These are phyloP conservation scores for Leptonema lineaticorne DNA, from an alignment of 1,140 invertebrate genomes.

Conservation along the genomic window DNA sequence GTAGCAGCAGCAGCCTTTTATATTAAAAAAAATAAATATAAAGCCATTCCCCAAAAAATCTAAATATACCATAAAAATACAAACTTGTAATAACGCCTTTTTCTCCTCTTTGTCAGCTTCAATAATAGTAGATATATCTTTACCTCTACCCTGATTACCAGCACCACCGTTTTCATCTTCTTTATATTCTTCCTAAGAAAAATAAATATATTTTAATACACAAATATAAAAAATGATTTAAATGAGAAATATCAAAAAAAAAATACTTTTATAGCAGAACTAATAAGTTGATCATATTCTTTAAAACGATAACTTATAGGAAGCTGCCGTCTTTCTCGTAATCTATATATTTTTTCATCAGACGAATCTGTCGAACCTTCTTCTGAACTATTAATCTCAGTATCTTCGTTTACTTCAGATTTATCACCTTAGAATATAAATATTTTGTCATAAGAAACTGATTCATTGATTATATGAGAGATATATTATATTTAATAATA, in stretches of 20 bases:
- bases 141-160: slow-evolving; percentile 79
- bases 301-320: slow-evolving; percentile 84
- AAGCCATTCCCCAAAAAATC: slow-evolving; percentile 48
- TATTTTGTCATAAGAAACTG: not conserved
- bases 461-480: slow-evolving; percentile 1
- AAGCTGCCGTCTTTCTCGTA: slow-evolving; percentile 70
- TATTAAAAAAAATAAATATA: not conserved
- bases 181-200: slow-evolving; percentile 41
- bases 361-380: slow-evolving; percentile 59
- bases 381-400: slow-evolving; percentile 35
- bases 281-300: slow-evolving; percentile 92
- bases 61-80: not conserved
- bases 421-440: not conserved
- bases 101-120: slow-evolving; percentile 77
- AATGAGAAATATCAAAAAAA: not conserved
- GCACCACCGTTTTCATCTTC: slow-evolving; percentile 54
- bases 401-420: slow-evolving; percentile 30
- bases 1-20: not conserved
- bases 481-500: slow-evolving; percentile 17
- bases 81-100: slow-evolving; percentile 51
- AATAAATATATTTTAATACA: slow-evolving; percentile 7
- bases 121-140: slow-evolving; percentile 87
- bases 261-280: slow-evolving; percentile 82
- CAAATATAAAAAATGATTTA: not conserved
- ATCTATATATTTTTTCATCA: slow-evolving; percentile 77